Evolutionary conservation across 2,113 vertebrate genomes (phyloP).

Genomic region (Scomber colias): DNA sequence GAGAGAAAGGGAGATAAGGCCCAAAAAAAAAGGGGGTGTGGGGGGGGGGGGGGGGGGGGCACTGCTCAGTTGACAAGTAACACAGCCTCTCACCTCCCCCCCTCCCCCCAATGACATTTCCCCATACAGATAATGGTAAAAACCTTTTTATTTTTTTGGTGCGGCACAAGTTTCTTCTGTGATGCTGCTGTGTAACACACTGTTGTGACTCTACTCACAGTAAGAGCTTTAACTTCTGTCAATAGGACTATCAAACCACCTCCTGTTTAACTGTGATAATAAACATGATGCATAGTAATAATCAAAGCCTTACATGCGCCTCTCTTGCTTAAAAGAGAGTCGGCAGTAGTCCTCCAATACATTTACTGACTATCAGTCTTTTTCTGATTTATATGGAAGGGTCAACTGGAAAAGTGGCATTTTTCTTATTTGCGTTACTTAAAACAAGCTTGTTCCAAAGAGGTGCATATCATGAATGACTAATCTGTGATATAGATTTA

Average conservation of each 20-base stretch:
- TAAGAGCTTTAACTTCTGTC: conserved; percentile 53
- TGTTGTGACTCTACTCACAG: conserved; percentile 21
- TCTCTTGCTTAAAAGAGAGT: not conserved
- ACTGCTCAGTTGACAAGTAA: conserved; percentile 67
- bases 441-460: not conserved
- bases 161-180: conserved; percentile 28
- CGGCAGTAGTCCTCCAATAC: no score
- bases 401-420: not conserved
- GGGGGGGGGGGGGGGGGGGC: not conserved
- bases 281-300: conserved; percentile 52
- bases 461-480: not conserved
- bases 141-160: conserved; percentile 44
- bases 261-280: conserved; percentile 46
- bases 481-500: not conserved
- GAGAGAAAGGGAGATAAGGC: conserved; percentile 73
- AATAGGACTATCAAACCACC: conserved; percentile 23
- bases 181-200: conserved; percentile 54
- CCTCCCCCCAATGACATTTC: conserved; percentile 68
- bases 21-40: conserved; percentile 35
- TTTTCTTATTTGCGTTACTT: not conserved
- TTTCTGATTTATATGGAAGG: not conserved
- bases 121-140: conserved; percentile 68
- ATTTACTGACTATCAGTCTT: not conserved
- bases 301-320: conserved; percentile 23
- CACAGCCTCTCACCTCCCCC: conserved; percentile 24